Conservation (phyloP, 2,888 invertebrate species). For the Pelosia muscerda region DNA sequence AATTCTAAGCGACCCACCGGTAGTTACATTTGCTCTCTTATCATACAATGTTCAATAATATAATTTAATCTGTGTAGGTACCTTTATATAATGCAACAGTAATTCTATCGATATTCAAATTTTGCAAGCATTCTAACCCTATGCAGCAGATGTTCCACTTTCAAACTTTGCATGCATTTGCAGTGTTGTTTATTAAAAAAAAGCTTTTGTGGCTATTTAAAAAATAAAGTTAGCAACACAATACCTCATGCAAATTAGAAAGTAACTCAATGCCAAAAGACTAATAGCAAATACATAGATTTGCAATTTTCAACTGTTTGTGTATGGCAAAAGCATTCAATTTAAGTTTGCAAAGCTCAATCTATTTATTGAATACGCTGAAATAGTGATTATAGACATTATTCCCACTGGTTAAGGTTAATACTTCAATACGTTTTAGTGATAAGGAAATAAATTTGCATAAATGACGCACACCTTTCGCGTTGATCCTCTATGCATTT, state of each 20-base stretch:
- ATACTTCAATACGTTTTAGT: constrained; percentile 42
- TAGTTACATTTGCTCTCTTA: neutral
- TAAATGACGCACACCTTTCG: constrained; percentile 81
- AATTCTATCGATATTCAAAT: constrained; percentile 55
- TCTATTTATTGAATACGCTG: constrained; percentile 59
- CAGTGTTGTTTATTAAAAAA: constrained; percentile 83
- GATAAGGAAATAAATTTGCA: constrained; percentile 77
- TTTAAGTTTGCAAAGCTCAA: constrained; percentile 63
- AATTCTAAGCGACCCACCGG: neutral
- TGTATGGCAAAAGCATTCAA: constrained; percentile 47
- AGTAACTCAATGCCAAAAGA: constrained; percentile 52
- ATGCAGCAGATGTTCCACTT: constrained; percentile 83
- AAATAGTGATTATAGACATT: constrained; percentile 47
- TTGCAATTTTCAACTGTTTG: constrained; percentile 62
- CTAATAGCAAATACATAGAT: constrained; percentile 43
- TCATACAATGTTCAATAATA: constrained; percentile 22
- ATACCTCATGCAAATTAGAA: constrained; percentile 85
- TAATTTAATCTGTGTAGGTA: constrained; percentile 39
- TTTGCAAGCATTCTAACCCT: constrained; percentile 51
- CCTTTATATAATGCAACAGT: constrained; percentile 37
- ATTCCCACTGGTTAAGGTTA: constrained; percentile 35
- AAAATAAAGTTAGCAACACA: constrained; percentile 83
- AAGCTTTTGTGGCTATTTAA: constrained; percentile 85
- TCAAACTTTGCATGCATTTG: constrained; percentile 72
- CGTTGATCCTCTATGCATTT: constrained; percentile 81